Evolutionary conservation across 2,113 vertebrate genomes (phyloP).

Genomic region (Peromyscus leucopus): DNA sequence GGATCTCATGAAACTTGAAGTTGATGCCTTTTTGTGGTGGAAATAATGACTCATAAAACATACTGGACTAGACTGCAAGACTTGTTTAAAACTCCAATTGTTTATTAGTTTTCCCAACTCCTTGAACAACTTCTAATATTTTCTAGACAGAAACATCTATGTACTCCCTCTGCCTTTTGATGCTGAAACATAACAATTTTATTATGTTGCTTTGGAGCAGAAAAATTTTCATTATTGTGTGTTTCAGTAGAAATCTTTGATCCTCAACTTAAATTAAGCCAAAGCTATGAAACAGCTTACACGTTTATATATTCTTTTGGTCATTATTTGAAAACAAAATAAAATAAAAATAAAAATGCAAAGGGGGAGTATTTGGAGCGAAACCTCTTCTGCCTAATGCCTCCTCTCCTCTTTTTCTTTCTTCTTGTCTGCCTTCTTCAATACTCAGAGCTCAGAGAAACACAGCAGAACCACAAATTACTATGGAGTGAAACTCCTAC

Average conservation of each 20-base stretch:
- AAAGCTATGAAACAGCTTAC: conserved; percentile 74
- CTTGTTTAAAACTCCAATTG: conserved; percentile 57
- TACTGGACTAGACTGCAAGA: conserved; percentile 20
- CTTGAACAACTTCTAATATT: conserved; percentile 69
- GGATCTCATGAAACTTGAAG: conserved; percentile 9
- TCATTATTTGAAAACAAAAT: conserved; percentile 74
- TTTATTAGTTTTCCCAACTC: conserved; percentile 63
- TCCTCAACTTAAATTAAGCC: conserved; percentile 80
- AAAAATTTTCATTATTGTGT: conserved; percentile 44
- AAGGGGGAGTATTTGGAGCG: conserved; percentile 75
- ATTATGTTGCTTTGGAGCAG: conserved; percentile 52
- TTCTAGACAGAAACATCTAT: conserved; percentile 51
- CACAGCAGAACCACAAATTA: conserved; percentile 86
- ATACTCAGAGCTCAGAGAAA: conserved; percentile 79
- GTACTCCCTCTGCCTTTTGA: conserved; percentile 65
- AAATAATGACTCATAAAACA: conserved; percentile 71
- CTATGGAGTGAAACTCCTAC: conserved; percentile 81
- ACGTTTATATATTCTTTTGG: conserved; percentile 78
- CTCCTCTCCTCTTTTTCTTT: conserved; percentile 69
- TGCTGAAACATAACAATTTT: conserved; percentile 69
- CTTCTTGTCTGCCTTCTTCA: conserved; percentile 61
- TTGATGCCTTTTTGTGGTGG: conserved; percentile 70
- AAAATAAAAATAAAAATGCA: conserved; percentile 28
- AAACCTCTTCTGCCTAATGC: conserved; percentile 76
- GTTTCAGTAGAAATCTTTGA: conserved; percentile 78